Percentiles rank a stretch among this genome's conserved stretches.
Conservation (phyloP, 2,113 vertebrate genomes). For the Phyllostomus hastatus region DNA sequence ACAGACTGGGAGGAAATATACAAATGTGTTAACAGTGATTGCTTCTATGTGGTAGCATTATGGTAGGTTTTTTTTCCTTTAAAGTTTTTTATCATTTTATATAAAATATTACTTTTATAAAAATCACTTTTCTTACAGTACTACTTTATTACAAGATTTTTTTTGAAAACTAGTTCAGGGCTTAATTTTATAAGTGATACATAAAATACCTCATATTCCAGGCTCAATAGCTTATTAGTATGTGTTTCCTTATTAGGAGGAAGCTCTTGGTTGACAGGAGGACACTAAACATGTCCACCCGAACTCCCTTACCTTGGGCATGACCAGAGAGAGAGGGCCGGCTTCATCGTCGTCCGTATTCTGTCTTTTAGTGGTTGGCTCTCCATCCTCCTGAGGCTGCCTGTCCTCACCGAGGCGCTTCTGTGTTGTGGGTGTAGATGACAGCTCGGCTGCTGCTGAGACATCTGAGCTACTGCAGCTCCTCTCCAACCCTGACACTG, state of each 20-base stretch:
- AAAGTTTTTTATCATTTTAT: not conserved
- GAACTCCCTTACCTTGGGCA: slow-evolving; percentile 78
- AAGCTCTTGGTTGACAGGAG: fast-evolving
- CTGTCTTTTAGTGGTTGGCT: slow-evolving; percentile 76
- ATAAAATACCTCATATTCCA: not conserved
- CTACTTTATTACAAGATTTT: not conserved
- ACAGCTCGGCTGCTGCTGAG: not conserved
- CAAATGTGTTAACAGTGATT: not conserved
- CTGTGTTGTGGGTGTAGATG: slow-evolving; percentile 22
- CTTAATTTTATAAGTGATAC: not conserved
- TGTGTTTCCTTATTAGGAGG: not conserved
- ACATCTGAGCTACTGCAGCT: not conserved
- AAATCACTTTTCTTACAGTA: not conserved
- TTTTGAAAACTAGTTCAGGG: not conserved
- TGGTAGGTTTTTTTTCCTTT: not conserved
- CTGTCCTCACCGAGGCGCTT: slow-evolving; percentile 70
- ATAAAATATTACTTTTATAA: not conserved
- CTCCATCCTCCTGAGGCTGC: slow-evolving; percentile 44
- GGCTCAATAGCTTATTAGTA: not conserved
- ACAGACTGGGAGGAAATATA: not conserved
- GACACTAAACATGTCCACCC: fast-evolving
- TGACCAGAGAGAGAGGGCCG: slow-evolving; percentile 77
- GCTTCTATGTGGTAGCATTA: not conserved
- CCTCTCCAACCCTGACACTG: not conserved
- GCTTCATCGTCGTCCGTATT: slow-evolving; percentile 58